These are phyloP conservation scores for Empis livida DNA, from an alignment of 2,888 invertebrate genomes.

Conservation along the genomic window DNA sequence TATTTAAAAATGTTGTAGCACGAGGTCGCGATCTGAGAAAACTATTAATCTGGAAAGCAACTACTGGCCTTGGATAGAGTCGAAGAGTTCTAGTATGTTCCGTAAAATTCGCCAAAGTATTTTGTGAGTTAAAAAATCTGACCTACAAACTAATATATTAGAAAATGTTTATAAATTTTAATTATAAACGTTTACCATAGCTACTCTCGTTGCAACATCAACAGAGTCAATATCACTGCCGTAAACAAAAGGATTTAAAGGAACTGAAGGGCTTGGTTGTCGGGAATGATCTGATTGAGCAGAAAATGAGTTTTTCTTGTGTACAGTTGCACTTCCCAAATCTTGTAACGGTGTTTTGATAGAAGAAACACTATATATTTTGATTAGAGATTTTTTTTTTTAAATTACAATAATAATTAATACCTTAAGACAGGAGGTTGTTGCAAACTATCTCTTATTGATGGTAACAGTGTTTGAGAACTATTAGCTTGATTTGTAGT, in stretches of 20 bases:
- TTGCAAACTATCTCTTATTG: conserved; percentile 49
- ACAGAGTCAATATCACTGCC: conserved; percentile 95
- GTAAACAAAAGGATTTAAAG: conserved; percentile 74
- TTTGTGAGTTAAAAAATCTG: conserved; percentile 95
- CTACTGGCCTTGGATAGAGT: conserved; percentile 94
- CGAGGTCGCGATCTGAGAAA: conserved; percentile 88
- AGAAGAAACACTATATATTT: conserved; percentile 25
- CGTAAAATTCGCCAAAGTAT: conserved; percentile 90
- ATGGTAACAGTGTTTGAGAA: conserved; percentile 48
- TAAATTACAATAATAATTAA: not conserved
- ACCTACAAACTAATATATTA: conserved; percentile 15
- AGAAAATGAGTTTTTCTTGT: conserved; percentile 35
- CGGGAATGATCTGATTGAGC: conserved; percentile 36
- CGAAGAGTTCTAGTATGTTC: conserved; percentile 95
- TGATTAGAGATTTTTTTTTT: not conserved
- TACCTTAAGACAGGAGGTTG: conserved; percentile 44
- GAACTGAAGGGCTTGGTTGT: conserved; percentile 40
- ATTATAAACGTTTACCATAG: conserved; percentile 55
- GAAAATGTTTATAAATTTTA: not conserved
- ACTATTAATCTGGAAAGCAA: conserved; percentile 96
- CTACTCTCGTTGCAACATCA: conserved; percentile 94
- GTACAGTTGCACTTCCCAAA: conserved; percentile 27
- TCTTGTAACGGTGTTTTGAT: conserved; percentile 29
- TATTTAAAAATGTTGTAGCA: conserved; percentile 76
- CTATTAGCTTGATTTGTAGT: conserved; percentile 42